Base-by-base conservation (phyloP, 2,113 vertebrate genomes). In the Deroptyus accipitrinus region DNA sequence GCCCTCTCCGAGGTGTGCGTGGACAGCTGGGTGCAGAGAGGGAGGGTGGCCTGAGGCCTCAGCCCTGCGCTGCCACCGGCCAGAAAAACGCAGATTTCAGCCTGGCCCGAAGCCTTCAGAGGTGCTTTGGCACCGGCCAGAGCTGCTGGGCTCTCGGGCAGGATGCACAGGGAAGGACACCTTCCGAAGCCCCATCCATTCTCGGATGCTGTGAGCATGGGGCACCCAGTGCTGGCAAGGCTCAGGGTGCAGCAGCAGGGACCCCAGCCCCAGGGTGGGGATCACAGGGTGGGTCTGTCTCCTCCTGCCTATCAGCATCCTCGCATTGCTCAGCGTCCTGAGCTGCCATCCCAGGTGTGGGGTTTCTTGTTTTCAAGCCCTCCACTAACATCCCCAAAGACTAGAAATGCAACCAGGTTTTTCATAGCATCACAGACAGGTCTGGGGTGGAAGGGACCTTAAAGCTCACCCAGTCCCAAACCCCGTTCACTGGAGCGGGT, bases 191-290 rank as follows among this genome's bases (percentile, higher is more conserved):
- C 83, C 75, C 30, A 7, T 84, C 33, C 2, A 1, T 42, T 8
- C 0, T 24, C 0, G 2, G 35, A 7, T 17, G 80, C 17, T 2
- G 6, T 6, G 31, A 11, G 62, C 67, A 0, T 1, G 6, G 57
- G 44, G n/a, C 12, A 15, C 28, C 16, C 7, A 0, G 69, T 0
- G 6, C 59, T 8, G 83, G 52, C 68, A 33, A 52, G 17, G 62
- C 66, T 33, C 11, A 2, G 57, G 30, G n/a, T 1, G 1, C 66
- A 6, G 46, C 31, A 20, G 24, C 0, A 13, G 48, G 35, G 15
- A 42, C 24, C 46, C 69, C 51, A 35, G 70, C 17, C n/a, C 48
- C 66, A 2, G 17, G 23, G 19, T 20, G 72, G 62, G 69, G 46
- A 33, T 13, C 19, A 1, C 11, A 19, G 61, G 6, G 14, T 20